These are phyloP conservation scores for Zosterops borbonicus DNA, from an alignment of 2,113 vertebrate genomes.

Conservation along the genomic window DNA sequence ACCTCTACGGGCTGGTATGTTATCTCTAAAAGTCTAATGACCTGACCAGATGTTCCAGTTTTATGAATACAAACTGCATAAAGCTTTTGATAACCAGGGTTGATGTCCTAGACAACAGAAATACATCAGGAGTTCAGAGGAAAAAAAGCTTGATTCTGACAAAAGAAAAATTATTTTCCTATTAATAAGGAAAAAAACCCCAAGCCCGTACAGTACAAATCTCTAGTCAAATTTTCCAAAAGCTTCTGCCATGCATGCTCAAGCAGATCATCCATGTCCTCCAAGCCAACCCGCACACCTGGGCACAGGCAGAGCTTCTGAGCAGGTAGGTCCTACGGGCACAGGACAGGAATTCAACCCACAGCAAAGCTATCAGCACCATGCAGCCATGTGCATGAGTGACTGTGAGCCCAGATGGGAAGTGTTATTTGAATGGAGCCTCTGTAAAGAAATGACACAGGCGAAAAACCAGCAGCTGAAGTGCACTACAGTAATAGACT, in stretches of 20 bases:
- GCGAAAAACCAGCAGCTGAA: neutral
- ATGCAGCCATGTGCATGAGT: neutral
- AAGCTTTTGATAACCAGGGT: neutral
- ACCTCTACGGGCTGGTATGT: neutral
- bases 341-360: neutral
- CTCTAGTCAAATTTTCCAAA: neutral
- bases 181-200: neutral
- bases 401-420: neutral
- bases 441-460: neutral
- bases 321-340: neutral
- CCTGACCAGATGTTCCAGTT: neutral
- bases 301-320: neutral
- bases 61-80: neutral
- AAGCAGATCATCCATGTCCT: constrained; percentile 13
- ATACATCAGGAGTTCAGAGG: neutral
- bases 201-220: neutral
- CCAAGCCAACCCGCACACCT: neutral
- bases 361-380: constrained; percentile 33
- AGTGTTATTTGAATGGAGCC: neutral
- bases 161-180: neutral
- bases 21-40: neutral
- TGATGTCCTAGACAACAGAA: neutral
- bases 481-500: neutral
- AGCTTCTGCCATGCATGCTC: constrained; percentile 54
- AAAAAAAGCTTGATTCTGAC: constrained; percentile 3